Conservation (phyloP, 1,140 invertebrate species). For the Drosophila triauraria region DNA sequence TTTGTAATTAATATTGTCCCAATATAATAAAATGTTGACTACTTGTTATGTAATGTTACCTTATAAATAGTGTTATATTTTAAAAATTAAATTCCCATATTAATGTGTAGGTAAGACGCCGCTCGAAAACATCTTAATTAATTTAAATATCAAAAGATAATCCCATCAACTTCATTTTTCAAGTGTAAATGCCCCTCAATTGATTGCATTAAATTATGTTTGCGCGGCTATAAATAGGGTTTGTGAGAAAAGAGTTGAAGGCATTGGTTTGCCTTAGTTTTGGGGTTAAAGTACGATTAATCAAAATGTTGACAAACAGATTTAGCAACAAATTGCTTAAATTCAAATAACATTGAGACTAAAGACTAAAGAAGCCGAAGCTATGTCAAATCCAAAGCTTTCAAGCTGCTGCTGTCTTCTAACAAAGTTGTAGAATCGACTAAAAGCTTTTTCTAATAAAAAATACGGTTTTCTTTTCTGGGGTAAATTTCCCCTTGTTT, state of each 20-base stretch:
- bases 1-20: too few species aligned
- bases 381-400: constrained; percentile 19
- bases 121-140: too few species aligned
- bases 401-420: neutral
- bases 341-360: constrained; percentile 54
- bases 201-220: constrained; percentile 31
- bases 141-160: too few species aligned
- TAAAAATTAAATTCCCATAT: too few species aligned
- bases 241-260: constrained; percentile 33
- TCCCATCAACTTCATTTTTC: neutral
- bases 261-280: constrained; percentile 30
- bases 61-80: too few species aligned
- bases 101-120: too few species aligned
- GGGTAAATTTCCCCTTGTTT: constrained; percentile 37
- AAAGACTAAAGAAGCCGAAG: constrained; percentile 13
- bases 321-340: constrained; percentile 52
- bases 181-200: neutral
- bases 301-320: constrained; percentile 61
- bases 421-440: constrained; percentile 26
- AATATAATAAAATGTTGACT: too few species aligned
- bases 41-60: too few species aligned
- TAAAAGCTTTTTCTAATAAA: constrained; percentile 32
- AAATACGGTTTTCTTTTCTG: neutral
- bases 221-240: constrained; percentile 56
- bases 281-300: constrained; percentile 73